phyloP scores from a whole-genome alignment of 2,888 invertebrate species.

The Embidobia sp. region DNA sequence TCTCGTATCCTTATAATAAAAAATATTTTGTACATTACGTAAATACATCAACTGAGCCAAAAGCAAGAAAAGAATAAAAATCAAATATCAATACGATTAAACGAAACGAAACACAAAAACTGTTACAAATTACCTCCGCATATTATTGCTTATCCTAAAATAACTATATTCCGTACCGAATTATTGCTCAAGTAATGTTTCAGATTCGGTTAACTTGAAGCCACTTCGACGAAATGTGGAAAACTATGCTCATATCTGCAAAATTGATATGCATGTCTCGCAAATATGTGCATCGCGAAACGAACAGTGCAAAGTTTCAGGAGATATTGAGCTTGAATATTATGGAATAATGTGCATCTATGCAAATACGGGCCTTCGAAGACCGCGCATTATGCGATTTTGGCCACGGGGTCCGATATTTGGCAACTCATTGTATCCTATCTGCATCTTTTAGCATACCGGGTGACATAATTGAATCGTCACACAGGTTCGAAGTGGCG shows the following conservation, averaged over 20 bases:
- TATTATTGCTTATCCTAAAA: conserved; percentile 28
- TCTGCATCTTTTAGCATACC: conserved; percentile 61
- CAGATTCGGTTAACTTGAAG: conserved; percentile 42
- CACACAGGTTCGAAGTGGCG: conserved; percentile 52
- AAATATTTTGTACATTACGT: too few relatives aligned
- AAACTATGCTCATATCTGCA: conserved; percentile 63
- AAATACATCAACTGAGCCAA: too few relatives aligned
- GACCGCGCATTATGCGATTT: conserved; percentile 39
- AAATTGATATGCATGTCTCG: conserved; percentile 59
- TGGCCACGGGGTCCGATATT: conserved; percentile 28
- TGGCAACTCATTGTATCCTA: conserved; percentile 48
- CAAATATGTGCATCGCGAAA: conserved; percentile 58
- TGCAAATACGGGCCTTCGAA: conserved; percentile 16
- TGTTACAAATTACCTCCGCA: too few relatives aligned
- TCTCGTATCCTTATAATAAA: too few relatives aligned
- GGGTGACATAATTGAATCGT: conserved; percentile 61
- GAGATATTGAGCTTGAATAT: conserved; percentile 52
- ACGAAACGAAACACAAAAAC: too few relatives aligned
- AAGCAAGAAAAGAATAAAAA: too few relatives aligned
- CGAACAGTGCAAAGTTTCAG: conserved; percentile 50
- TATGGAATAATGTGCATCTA: conserved; percentile 51
- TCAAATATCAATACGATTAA: too few relatives aligned
- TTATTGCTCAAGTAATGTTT: conserved; percentile 43
- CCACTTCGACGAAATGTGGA: conserved; percentile 46
- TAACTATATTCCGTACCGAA: conserved; percentile 1